phyloP scores from a whole-genome alignment of 2,888 invertebrate species.

The Eupsilia transversa region DNA sequence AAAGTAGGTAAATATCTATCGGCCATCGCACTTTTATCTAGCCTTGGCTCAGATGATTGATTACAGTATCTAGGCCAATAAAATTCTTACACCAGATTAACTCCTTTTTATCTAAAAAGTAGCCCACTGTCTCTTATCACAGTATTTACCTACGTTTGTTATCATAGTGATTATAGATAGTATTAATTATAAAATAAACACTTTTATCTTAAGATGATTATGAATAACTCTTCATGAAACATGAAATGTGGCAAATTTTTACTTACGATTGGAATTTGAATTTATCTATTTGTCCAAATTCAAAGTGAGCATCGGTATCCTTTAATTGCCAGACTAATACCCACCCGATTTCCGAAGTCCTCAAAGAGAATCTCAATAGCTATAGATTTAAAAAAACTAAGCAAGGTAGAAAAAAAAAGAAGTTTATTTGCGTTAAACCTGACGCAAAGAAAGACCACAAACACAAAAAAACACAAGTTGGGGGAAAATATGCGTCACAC shows the following conservation, averaged over 20 bases:
- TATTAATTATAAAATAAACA: slow-evolving; percentile 45
- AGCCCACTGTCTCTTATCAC: slow-evolving; percentile 42
- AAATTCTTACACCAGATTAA: slow-evolving; percentile 48
- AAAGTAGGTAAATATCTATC: background rate
- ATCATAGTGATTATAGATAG: slow-evolving; percentile 46
- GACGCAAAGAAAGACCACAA: too few relatives aligned
- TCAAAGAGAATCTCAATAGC: too few relatives aligned
- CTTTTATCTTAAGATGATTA: slow-evolving; percentile 9
- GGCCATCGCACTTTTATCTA: slow-evolving; percentile 24
- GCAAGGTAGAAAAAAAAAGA: too few relatives aligned
- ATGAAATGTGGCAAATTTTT: background rate
- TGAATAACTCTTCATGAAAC: slow-evolving; percentile 1
- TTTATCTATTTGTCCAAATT: background rate
- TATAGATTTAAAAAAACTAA: too few relatives aligned
- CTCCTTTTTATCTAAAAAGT: slow-evolving; percentile 39
- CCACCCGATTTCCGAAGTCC: background rate
- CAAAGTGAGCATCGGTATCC: background rate
- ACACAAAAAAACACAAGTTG: too few relatives aligned
- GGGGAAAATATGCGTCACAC: too few relatives aligned
- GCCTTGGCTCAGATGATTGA: slow-evolving; percentile 34
- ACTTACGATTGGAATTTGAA: background rate
- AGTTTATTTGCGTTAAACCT: too few relatives aligned
- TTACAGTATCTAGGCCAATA: slow-evolving; percentile 46
- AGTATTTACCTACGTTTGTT: slow-evolving; percentile 32
- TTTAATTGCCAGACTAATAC: background rate